A percentile compares a stretch with the other conserved stretches of the same genome.
Conservation (phyloP, 2,797 vertebrate species). For the Neosilurus hyrtlii region DNA sequence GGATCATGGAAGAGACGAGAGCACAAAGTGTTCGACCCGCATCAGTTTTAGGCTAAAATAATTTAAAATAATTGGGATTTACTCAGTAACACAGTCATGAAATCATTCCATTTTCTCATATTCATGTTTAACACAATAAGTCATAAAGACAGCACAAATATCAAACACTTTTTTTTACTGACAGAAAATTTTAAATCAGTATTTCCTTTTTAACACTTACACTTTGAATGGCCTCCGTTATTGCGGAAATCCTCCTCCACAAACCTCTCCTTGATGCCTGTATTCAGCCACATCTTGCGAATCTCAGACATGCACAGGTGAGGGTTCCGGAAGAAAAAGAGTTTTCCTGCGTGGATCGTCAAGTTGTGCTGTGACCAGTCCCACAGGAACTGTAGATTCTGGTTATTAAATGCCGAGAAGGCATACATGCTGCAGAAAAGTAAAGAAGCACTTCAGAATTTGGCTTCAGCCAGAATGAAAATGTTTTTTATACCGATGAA, state of each 20-base stretch:
- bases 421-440: constrained; percentile 80
- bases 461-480: neutral
- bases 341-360: constrained; percentile 87
- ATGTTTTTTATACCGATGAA: neutral
- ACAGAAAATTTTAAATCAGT: too few species aligned
- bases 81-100: too few species aligned
- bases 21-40: too few species aligned
- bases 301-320: constrained; percentile 95
- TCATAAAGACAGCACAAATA: too few species aligned
- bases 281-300: constrained; percentile 91
- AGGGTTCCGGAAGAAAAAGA: constrained; percentile 91
- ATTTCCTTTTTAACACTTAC: constrained; percentile 71
- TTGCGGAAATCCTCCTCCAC: constrained; percentile 85
- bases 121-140: too few species aligned
- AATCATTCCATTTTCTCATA: too few species aligned
- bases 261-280: constrained; percentile 82
- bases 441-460: neutral
- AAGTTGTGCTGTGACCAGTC: constrained; percentile 97
- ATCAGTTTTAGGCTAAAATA: too few species aligned
- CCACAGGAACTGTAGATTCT: constrained; percentile 95
- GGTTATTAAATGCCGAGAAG: constrained; percentile 92
- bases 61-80: too few species aligned
- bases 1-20: too few species aligned
- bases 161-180: too few species aligned
- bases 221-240: constrained; percentile 93